Evolutionary conservation across 2,797 vertebrate species (phyloP).

Genomic region (Phataginus tricuspis): DNA sequence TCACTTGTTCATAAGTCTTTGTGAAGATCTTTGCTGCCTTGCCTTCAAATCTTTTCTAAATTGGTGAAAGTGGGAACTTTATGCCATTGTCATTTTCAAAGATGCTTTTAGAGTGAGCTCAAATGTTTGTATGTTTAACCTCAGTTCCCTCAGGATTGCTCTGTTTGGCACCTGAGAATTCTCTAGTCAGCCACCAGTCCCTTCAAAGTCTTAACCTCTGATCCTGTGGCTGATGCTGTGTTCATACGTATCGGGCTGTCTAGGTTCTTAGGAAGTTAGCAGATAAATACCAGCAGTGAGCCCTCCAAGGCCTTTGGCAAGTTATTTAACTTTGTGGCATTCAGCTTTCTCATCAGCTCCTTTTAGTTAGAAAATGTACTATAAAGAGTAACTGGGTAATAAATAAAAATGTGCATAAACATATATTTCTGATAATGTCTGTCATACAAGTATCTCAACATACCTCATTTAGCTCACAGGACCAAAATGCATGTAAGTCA

Average conservation of each 20-base stretch:
- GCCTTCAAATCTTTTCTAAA: conserved; percentile 5
- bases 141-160: not conserved
- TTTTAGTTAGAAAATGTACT: not conserved
- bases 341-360: not conserved
- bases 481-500: not conserved
- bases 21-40: not conserved
- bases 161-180: conserved; percentile 12
- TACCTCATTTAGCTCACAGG: not conserved
- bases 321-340: not conserved
- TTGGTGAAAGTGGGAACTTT: not conserved
- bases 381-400: not conserved
- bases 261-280: not conserved
- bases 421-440: not conserved
- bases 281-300: not conserved
- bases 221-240: not conserved
- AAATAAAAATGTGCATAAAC: not conserved
- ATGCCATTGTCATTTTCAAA: not conserved
- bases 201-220: not conserved
- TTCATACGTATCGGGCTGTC: not conserved
- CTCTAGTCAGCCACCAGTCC: not conserved
- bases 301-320: not conserved
- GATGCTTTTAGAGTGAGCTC: not conserved
- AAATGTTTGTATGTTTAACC: conserved; percentile 33
- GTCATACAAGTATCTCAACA: not conserved
- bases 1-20: conserved; percentile 26